Evolutionary conservation across 2,888 invertebrate genomes (phyloP).

Genomic region (Cyclophora punctaria): DNA sequence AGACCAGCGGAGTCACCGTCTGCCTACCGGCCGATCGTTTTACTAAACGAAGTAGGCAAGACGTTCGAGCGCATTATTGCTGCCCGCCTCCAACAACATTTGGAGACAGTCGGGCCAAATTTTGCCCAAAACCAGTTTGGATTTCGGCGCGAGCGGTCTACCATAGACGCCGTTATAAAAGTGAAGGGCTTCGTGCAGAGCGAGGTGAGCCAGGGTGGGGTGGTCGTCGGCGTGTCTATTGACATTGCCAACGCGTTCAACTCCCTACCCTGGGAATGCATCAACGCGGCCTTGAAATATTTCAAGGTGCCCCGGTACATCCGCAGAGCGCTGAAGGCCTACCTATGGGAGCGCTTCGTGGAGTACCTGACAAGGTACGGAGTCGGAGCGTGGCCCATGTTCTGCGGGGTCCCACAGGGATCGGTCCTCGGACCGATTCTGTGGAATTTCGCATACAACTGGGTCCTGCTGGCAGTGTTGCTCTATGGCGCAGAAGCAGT

Average conservation of each 20-base stretch:
- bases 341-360: background rate
- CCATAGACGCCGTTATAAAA: background rate
- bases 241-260: slow-evolving; percentile 17
- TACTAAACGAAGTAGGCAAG: slow-evolving; percentile 9
- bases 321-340: background rate
- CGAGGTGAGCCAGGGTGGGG: too few species aligned
- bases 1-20: slow-evolving; percentile 4
- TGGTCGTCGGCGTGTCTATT: too few species aligned
- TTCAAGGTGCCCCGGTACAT: background rate
- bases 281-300: slow-evolving; percentile 5
- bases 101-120: background rate
- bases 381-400: too few species aligned
- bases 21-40: slow-evolving; percentile 9
- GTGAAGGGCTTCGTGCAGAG: background rate
- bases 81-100: background rate
- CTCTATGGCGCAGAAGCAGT: too few species aligned
- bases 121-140: background rate
- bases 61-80: background rate
- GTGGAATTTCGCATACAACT: too few species aligned
- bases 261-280: slow-evolving; percentile 9
- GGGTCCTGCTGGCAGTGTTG: too few species aligned
- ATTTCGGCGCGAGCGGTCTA: background rate
- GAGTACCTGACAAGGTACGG: background rate
- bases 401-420: too few species aligned
- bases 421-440: too few species aligned